Conservation (phyloP, 2,888 invertebrate species). For the Caenorhabditis sulstoni region DNA sequence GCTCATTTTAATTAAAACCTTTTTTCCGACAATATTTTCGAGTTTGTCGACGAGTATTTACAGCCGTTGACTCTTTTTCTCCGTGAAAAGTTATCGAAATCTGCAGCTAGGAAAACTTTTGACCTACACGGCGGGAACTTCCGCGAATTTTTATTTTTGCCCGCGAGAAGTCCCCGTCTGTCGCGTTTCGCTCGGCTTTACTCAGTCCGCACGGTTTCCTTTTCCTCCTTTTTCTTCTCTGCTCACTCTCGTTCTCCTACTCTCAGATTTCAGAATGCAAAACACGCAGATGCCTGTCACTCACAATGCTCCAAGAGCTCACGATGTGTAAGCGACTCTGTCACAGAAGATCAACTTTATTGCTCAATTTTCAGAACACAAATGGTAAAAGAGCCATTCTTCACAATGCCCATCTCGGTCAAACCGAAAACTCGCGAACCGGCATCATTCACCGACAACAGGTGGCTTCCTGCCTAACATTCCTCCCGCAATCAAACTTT, state of each 20-base stretch:
- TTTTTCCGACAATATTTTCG: neutral
- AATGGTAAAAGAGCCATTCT: slow-evolving; percentile 39
- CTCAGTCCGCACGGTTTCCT: neutral
- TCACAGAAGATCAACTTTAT: neutral
- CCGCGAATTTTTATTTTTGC: too few species aligned
- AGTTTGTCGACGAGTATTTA: too few species aligned
- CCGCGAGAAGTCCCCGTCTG: too few species aligned
- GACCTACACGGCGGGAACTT: too few species aligned
- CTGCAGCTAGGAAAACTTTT: too few species aligned
- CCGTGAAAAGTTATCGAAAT: too few species aligned
- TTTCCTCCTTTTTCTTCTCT: neutral
- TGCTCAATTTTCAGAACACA: slow-evolving; percentile 17
- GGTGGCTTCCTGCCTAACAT: slow-evolving; percentile 10
- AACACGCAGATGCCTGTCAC: slow-evolving; percentile 46
- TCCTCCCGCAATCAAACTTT: neutral
- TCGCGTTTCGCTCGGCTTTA: too few species aligned
- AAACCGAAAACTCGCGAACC: slow-evolving; percentile 64
- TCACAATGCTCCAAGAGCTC: slow-evolving; percentile 34
- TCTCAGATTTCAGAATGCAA: slow-evolving; percentile 53
- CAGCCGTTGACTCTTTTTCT: too few species aligned
- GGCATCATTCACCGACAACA: slow-evolving; percentile 57
- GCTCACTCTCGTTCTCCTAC: neutral
- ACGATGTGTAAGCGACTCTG: slow-evolving; percentile 63
- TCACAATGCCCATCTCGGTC: slow-evolving; percentile 61
- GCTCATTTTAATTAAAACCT: neutral